Evolutionary conservation across 1,140 invertebrate genomes (phyloP).

Genomic region (Rhizoglyphus robini): DNA sequence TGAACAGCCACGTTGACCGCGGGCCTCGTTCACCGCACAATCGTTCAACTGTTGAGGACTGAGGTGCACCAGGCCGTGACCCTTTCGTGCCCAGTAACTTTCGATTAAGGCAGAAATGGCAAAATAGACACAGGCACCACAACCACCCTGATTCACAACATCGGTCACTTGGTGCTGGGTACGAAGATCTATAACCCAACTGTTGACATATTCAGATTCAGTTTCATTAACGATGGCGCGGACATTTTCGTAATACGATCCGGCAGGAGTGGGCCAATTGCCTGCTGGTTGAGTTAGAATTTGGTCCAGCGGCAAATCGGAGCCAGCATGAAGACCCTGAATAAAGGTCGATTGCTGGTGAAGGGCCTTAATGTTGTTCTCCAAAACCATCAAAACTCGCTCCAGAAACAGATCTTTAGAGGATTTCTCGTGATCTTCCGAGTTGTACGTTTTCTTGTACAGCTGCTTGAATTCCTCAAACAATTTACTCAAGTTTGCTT

Average conservation of each 20-base stretch:
- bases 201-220: not conserved
- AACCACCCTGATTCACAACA: conserved; percentile 4
- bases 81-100: conserved; percentile 10
- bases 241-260: not conserved
- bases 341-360: not conserved
- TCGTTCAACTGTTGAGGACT: conserved; percentile 18
- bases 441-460: conserved; percentile 7
- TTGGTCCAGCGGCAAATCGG: conserved; percentile 3
- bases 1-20: conserved; percentile 4
- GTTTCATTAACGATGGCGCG: not conserved
- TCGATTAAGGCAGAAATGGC: conserved; percentile 4
- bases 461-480: conserved; percentile 3
- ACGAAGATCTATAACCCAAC: not conserved
- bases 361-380: not conserved
- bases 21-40: not conserved
- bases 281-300: not conserved
- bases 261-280: not conserved
- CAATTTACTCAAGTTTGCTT: not conserved
- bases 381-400: not conserved
- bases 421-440: not conserved
- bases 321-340: not conserved
- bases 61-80: not conserved
- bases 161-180: not conserved
- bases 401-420: not conserved
- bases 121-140: conserved; percentile 16